Percentiles rank a stretch among this genome's conserved stretches.
Evolutionary conservation across 2,888 invertebrate species (phyloP).

Genomic region (Nephrotoma guestfalica): DNA sequence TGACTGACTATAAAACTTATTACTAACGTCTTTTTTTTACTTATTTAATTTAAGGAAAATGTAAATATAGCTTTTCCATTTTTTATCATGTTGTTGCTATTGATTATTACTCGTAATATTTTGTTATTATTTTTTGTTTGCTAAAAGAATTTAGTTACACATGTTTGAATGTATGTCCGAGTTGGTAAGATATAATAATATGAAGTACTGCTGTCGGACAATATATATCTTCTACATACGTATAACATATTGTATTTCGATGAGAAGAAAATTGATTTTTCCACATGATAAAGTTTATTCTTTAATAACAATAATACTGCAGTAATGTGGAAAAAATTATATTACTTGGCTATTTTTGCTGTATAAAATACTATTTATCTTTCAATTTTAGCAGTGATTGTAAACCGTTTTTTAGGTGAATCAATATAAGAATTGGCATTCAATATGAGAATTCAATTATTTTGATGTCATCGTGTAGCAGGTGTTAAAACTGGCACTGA

Average conservation of each 20-base stretch:
- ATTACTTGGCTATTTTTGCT: background rate
- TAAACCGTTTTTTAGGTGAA: too few relatives aligned
- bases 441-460: too few relatives aligned
- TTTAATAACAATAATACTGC: background rate
- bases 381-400: too few relatives aligned
- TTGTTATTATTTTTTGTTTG: background rate
- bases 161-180: background rate
- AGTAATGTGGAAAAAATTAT: background rate
- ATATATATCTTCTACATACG: background rate
- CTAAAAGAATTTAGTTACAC: background rate
- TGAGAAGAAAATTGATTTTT: background rate
- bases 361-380: background rate
- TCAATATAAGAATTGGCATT: too few relatives aligned
- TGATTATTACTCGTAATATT: background rate
- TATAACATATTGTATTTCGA: background rate
- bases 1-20: background rate
- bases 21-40: background rate
- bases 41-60: background rate
- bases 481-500: too few relatives aligned
- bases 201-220: background rate
- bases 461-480: too few relatives aligned
- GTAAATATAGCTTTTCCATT: background rate
- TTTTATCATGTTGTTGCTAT: background rate
- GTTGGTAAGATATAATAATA: too few relatives aligned
- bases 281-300: background rate